A percentile compares a stretch with the other conserved stretches of the same genome.
These are phyloP conservation scores for Microcebus griseorufus DNA, from an alignment of 2,113 vertebrate species.

Conservation along the genomic window DNA sequence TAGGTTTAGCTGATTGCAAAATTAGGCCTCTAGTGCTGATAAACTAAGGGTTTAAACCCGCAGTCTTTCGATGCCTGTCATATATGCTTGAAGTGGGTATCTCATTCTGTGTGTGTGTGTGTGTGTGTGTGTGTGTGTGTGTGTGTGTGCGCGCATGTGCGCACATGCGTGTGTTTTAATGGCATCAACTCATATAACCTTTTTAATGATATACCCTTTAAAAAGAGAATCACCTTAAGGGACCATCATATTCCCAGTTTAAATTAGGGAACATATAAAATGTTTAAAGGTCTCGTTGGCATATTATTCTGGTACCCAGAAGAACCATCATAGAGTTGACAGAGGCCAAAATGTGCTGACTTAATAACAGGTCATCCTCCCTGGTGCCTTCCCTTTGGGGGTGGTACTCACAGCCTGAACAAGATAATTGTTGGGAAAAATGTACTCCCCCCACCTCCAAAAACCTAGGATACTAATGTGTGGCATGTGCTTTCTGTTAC, in stretches of 20 bases:
- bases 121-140: background rate
- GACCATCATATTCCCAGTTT: constrained; percentile 80
- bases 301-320: constrained; percentile 78
- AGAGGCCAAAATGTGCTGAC: constrained; percentile 62
- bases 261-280: constrained; percentile 73
- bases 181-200: constrained; percentile 75
- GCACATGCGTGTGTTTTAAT: constrained; percentile 60
- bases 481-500: constrained; percentile 64
- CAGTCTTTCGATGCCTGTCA: constrained; percentile 74
- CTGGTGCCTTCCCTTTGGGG: background rate
- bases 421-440: constrained; percentile 56
- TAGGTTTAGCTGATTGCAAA: constrained; percentile 91
- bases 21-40: constrained; percentile 86
- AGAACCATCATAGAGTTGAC: constrained; percentile 76
- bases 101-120: constrained; percentile 56
- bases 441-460: background rate
- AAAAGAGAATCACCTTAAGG: constrained; percentile 82
- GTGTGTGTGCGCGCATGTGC: no score
- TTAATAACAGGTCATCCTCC: constrained; percentile 64
- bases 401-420: constrained; percentile 36
- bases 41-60: constrained; percentile 86
- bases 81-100: constrained; percentile 81
- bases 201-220: constrained; percentile 82
- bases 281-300: constrained; percentile 79
- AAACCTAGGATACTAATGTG: constrained; percentile 53